phyloP scores from a whole-genome alignment of 2,113 vertebrate genomes.

The Macaca mulatta region DNA sequence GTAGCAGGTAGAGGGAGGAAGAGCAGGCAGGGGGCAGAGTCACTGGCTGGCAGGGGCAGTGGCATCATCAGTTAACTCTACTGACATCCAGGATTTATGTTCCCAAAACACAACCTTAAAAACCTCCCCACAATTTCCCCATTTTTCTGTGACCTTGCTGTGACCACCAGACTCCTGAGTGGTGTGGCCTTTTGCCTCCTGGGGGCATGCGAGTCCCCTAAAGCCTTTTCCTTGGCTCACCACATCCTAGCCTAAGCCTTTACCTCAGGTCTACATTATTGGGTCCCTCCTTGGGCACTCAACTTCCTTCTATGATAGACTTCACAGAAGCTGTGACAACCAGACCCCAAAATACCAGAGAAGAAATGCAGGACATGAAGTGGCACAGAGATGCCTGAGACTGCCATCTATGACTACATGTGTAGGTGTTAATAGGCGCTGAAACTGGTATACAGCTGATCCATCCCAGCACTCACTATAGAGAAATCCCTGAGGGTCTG shows the following conservation, averaged over 20 bases:
- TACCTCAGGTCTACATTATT: neutral
- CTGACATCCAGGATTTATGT: neutral
- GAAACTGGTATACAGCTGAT: neutral
- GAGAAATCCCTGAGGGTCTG: neutral
- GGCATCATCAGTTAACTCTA: neutral
- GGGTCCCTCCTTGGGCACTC: neutral
- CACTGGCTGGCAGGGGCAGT: too few species aligned
- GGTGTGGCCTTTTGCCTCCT: neutral
- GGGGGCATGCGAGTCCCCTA: too few species aligned
- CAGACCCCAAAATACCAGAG: neutral
- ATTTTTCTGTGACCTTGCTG: neutral
- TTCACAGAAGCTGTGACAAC: neutral
- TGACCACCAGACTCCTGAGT: too few species aligned
- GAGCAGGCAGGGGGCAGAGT: too few species aligned
- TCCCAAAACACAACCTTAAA: neutral
- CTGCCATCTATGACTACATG: rapidly evolving
- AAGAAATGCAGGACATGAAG: neutral
- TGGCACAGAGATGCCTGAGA: rapidly evolving
- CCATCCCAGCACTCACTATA: neutral
- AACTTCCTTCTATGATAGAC: neutral
- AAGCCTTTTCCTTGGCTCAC: neutral
- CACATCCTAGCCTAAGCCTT: neutral
- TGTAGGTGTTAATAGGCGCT: neutral
- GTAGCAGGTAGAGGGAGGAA: too few species aligned
- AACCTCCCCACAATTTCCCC: neutral